Percentiles rank a stretch among this genome's conserved stretches.
These are phyloP conservation scores for Tetraneura akinire DNA, from an alignment of 1,140 invertebrate genomes.

Conservation along the genomic window DNA sequence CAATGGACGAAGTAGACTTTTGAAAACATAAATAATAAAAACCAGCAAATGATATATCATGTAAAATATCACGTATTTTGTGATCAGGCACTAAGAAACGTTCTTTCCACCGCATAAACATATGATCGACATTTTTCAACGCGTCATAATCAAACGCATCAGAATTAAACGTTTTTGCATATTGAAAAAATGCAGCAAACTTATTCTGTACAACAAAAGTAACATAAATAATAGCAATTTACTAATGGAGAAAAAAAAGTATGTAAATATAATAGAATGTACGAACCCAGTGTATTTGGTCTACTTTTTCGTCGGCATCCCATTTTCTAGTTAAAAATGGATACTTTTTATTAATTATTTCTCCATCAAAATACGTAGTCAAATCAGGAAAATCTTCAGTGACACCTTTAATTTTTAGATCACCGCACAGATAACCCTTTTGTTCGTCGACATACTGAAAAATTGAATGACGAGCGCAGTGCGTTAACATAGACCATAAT, in stretches of 20 bases:
- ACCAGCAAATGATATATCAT: constrained; percentile 94
- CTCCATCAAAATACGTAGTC: constrained; percentile 96
- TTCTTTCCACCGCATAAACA: constrained; percentile 96
- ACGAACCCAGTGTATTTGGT: constrained; percentile 93
- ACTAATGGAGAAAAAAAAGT: too few species aligned
- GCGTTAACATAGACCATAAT: constrained; percentile 18
- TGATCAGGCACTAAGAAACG: constrained; percentile 96
- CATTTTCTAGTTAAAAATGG: constrained; percentile 95
- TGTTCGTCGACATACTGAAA: constrained; percentile 91
- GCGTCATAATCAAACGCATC: constrained; percentile 93
- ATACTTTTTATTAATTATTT: constrained; percentile 95
- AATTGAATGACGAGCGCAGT: constrained; percentile 6
- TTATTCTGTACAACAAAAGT: constrained; percentile 68
- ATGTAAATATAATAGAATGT: background rate
- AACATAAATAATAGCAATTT: background rate
- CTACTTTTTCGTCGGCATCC: constrained; percentile 96
- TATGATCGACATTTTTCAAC: constrained; percentile 84
- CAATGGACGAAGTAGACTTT: constrained; percentile 90
- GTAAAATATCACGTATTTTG: constrained; percentile 94
- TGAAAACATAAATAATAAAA: constrained; percentile 98
- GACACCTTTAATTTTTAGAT: constrained; percentile 93
- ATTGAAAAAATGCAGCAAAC: constrained; percentile 79
- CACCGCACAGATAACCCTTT: constrained; percentile 93
- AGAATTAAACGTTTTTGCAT: constrained; percentile 90
- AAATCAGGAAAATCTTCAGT: constrained; percentile 94